Evolutionary conservation across 2,888 invertebrate species (phyloP).

Genomic region (Sphinx pinastri): DNA sequence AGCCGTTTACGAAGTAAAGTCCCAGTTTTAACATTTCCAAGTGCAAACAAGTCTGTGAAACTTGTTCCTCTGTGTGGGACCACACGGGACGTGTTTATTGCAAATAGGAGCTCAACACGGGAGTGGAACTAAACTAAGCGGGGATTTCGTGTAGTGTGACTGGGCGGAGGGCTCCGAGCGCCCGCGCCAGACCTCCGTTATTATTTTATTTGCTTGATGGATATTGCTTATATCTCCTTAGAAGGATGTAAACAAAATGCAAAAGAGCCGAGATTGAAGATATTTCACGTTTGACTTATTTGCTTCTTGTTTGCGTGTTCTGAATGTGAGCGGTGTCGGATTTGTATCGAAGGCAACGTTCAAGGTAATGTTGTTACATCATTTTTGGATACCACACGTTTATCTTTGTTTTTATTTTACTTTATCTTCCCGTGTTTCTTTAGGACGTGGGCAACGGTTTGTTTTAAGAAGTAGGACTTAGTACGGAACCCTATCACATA

Average conservation of each 20-base stretch:
- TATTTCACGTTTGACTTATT: constrained; percentile 26
- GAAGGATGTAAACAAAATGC: constrained; percentile 35
- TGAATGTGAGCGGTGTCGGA: constrained; percentile 22
- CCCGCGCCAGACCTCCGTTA: constrained; percentile 41
- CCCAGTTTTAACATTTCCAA: constrained; percentile 66
- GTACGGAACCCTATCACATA: not conserved
- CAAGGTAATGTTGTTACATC: constrained; percentile 23
- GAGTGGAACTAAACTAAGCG: constrained; percentile 47
- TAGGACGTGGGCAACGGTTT: not conserved
- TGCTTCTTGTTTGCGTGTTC: constrained; percentile 16
- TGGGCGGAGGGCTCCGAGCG: not conserved
- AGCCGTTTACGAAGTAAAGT: constrained; percentile 56
- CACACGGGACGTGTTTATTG: constrained; percentile 72
- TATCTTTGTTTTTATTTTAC: constrained; percentile 9
- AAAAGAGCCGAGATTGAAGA: constrained; percentile 28
- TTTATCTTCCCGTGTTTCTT: not conserved
- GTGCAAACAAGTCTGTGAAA: constrained; percentile 68
- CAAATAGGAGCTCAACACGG: constrained; percentile 64
- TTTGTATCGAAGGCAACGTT: constrained; percentile 20
- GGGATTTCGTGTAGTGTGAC: constrained; percentile 46
- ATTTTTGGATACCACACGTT: constrained; percentile 7
- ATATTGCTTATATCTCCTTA: constrained; percentile 47
- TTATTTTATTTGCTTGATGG: constrained; percentile 59
- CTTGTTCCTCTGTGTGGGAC: constrained; percentile 60
- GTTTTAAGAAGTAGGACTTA: not conserved